Evolutionary conservation across 2,888 invertebrate species (phyloP).

Genomic region (Panzeria rudis): DNA sequence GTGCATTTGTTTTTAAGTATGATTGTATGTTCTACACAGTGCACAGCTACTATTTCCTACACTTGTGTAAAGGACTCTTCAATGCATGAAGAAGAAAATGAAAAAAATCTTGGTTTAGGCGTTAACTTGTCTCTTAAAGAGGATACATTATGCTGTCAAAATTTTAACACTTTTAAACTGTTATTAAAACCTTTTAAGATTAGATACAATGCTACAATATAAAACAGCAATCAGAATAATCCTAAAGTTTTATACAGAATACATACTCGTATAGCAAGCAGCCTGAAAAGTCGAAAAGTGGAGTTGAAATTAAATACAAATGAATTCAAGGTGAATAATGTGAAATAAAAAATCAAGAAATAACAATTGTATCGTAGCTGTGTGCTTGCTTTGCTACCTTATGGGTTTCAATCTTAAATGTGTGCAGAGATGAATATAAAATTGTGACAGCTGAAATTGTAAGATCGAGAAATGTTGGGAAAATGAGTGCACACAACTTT

Average conservation of each 20-base stretch:
- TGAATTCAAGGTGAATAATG: slow-evolving; percentile 45
- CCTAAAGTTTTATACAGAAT: slow-evolving; percentile 3
- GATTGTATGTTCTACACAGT: not conserved
- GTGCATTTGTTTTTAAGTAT: slow-evolving; percentile 5
- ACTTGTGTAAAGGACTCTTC: slow-evolving; percentile 57
- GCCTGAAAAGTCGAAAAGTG: not conserved
- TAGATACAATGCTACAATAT: slow-evolving; percentile 26
- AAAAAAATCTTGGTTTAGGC: slow-evolving; percentile 43
- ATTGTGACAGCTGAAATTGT: slow-evolving; percentile 60
- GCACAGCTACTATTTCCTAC: slow-evolving; percentile 32
- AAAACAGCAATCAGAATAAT: not conserved
- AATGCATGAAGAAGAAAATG: slow-evolving; percentile 3
- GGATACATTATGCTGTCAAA: slow-evolving; percentile 64
- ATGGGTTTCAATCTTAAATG: slow-evolving; percentile 47
- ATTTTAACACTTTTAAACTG: slow-evolving; percentile 68
- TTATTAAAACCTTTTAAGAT: slow-evolving; percentile 66
- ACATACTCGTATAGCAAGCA: not conserved
- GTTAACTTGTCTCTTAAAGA: slow-evolving; percentile 64
- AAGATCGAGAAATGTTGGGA: slow-evolving; percentile 24
- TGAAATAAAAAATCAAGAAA: slow-evolving; percentile 4
- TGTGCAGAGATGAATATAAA: slow-evolving; percentile 40
- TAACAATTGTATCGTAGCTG: slow-evolving; percentile 28
- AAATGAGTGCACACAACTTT: slow-evolving; percentile 29
- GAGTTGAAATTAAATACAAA: slow-evolving; percentile 30
- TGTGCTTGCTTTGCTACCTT: slow-evolving; percentile 39